Evolutionary conservation across 1,140 invertebrate genomes (phyloP), one percentile per base, ranked within the genome.

Genomic region (Apolygus lucorum): DNA sequence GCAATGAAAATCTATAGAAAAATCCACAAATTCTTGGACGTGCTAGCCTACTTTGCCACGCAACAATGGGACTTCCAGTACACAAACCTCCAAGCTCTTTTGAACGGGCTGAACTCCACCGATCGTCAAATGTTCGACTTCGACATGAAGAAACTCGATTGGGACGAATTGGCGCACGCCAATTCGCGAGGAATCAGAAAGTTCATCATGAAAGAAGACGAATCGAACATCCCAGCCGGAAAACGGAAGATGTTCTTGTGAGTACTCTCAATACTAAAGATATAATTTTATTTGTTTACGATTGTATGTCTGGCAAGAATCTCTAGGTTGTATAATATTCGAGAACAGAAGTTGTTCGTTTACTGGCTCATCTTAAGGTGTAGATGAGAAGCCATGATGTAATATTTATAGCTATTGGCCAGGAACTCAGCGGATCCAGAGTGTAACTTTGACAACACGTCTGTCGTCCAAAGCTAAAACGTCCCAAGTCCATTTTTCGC

Each of bases 1-100:
- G 83, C 91, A 82, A 80, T 86, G 52, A 85, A 86, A 75, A 85
- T 89, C 14, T 91, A 92, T 74, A 81, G 82, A 26, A 90, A 89
- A 77, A 85, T 93, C 52, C 82, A 87, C 68, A 87, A 88, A 75
- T 87, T 90, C 66, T 84, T 86, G n/a, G 80, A 81, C 22, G 85
- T 86, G 1, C 79, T 92, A n/a, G 83, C 87, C 52, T 92, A 87
- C 76, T 93, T 93, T 76, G 85, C 85, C 22, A 81, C 82, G 0
- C 80, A 84, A 63, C 79, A 88, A 73, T 93, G 90, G 85, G 81
- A 83, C 34, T 91, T 92, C 74, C 77, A 83, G 22, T 88, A 88
- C 73, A 78, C 83, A 0, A 91, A 92, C 75, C 79, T 85, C 0
- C 79, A 85, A 17, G 74, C 76, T 17, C 78, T 95, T 66, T 82